Conservation (phyloP, 2,797 vertebrate species). For the Hafferia zeledoni region DNA sequence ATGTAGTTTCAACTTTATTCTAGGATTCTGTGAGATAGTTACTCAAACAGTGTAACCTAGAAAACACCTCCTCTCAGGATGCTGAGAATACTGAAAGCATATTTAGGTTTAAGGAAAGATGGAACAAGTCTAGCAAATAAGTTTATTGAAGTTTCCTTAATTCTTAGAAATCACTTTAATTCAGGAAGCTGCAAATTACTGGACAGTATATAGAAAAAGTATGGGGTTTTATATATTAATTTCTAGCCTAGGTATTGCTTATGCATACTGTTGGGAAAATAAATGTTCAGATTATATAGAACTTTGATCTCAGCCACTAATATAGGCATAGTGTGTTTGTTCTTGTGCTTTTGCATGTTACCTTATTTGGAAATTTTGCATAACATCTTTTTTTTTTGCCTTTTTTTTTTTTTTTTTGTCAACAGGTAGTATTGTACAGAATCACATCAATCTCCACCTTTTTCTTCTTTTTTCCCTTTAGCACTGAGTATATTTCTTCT, state of each 20-base stretch:
- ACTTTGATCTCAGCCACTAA: background rate
- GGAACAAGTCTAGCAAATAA: background rate
- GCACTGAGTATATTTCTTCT: background rate
- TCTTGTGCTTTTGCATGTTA: background rate
- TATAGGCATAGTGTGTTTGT: background rate
- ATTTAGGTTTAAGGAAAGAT: background rate
- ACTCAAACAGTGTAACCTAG: background rate
- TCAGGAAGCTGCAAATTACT: background rate
- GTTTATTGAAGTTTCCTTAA: background rate
- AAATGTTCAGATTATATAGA: background rate
- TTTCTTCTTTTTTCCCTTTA: background rate
- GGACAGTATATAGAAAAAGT: background rate
- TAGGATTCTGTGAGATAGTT: background rate
- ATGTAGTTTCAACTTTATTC: background rate
- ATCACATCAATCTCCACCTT: background rate
- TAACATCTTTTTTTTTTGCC: background rate
- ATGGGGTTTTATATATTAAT: fast-evolving
- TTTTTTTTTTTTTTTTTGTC: background rate
- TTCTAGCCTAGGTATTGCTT: background rate
- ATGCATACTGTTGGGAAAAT: background rate
- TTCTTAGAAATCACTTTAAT: background rate
- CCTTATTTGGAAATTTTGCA: background rate
- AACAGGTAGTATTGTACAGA: background rate
- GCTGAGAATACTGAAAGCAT: background rate
- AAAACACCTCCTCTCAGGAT: background rate